Percentiles rank a stretch among this genome's conserved stretches.
Evolutionary conservation across 1,140 invertebrate species (phyloP).

Genomic region (Zaprionus tsacasi): DNA sequence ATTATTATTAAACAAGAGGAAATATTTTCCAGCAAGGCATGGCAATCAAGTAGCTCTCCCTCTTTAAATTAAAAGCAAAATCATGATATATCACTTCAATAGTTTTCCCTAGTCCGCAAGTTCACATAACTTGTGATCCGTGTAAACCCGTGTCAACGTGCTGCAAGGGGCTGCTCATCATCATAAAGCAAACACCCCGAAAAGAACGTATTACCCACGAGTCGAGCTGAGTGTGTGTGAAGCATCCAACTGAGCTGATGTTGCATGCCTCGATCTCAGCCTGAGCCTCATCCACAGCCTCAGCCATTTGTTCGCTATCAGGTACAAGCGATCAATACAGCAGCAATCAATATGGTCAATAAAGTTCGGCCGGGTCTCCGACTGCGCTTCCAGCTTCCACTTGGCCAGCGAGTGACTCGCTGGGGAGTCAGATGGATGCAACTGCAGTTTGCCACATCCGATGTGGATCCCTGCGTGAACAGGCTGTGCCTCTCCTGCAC

Average conservation of each 20-base stretch:
- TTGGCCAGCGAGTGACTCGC: neutral
- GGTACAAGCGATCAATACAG: slow-evolving; percentile 79
- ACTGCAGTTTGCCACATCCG: slow-evolving; percentile 5
- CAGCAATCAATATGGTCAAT: slow-evolving; percentile 82
- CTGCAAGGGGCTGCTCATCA: slow-evolving; percentile 24
- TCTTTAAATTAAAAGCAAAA: neutral
- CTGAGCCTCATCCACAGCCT: too few species aligned
- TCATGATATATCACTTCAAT: neutral
- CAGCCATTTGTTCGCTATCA: slow-evolving; percentile 63
- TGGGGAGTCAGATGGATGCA: slow-evolving; percentile 11
- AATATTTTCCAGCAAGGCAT: too few species aligned
- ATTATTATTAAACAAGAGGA: too few species aligned
- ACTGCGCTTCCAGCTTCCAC: neutral
- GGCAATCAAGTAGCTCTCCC: too few species aligned
- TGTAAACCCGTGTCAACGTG: neutral
- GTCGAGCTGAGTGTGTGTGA: slow-evolving; percentile 35
- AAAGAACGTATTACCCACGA: slow-evolving; percentile 9
- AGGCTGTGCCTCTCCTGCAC: slow-evolving; percentile 13
- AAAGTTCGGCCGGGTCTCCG: slow-evolving; percentile 58
- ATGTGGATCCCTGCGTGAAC: slow-evolving; percentile 32
- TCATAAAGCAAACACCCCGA: slow-evolving; percentile 51
- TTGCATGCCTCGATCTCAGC: slow-evolving; percentile 16
- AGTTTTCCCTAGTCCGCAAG: too few species aligned
- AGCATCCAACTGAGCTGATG: slow-evolving; percentile 56
- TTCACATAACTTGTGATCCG: neutral